Percentiles rank a stretch among this genome's conserved stretches.
Evolutionary conservation across 2,888 invertebrate genomes (phyloP).

Genomic region (Coelopa pilipes): DNA sequence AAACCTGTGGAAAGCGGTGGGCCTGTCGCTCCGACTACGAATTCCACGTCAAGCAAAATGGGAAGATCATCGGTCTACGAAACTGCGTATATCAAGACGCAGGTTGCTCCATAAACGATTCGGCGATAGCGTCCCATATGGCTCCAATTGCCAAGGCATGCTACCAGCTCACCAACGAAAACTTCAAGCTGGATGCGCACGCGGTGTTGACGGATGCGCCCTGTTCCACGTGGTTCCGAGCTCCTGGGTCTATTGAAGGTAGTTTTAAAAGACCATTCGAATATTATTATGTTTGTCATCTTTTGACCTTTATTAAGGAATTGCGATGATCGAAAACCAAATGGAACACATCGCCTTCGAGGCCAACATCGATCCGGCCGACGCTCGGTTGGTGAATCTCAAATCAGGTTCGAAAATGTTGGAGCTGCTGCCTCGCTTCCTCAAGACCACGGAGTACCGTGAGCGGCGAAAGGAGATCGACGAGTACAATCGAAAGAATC

Average conservation of each 20-base stretch:
- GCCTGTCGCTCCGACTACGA: slow-evolving; percentile 74
- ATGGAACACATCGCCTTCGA: slow-evolving; percentile 74
- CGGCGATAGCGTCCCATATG: slow-evolving; percentile 51
- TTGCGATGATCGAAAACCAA: slow-evolving; percentile 72
- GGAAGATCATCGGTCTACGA: slow-evolving; percentile 75
- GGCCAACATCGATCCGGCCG: slow-evolving; percentile 70
- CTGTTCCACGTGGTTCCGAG: slow-evolving; percentile 75
- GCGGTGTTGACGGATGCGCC: slow-evolving; percentile 75
- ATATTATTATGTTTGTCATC: too few species aligned
- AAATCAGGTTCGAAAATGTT: slow-evolving; percentile 56
- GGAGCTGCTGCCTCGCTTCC: slow-evolving; percentile 68
- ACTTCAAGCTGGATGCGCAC: slow-evolving; percentile 75
- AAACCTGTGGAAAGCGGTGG: slow-evolving; percentile 73
- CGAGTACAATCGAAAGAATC: slow-evolving; percentile 75
- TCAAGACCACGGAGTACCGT: slow-evolving; percentile 69
- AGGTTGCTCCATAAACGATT: slow-evolving; percentile 70
- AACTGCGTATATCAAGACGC: slow-evolving; percentile 69
- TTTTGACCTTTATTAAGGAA: slow-evolving; percentile 50
- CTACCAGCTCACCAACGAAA: slow-evolving; percentile 71
- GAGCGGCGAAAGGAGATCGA: slow-evolving; percentile 69
- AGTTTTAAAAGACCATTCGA: not conserved
- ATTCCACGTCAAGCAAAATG: slow-evolving; percentile 71
- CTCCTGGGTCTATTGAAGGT: slow-evolving; percentile 72
- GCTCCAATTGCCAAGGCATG: slow-evolving; percentile 67
- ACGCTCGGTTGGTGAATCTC: slow-evolving; percentile 70